Conservation (phyloP, 30 jellyfish, hydroid and myxozoan species). For the Pseudorhiza aurosa region DNA sequence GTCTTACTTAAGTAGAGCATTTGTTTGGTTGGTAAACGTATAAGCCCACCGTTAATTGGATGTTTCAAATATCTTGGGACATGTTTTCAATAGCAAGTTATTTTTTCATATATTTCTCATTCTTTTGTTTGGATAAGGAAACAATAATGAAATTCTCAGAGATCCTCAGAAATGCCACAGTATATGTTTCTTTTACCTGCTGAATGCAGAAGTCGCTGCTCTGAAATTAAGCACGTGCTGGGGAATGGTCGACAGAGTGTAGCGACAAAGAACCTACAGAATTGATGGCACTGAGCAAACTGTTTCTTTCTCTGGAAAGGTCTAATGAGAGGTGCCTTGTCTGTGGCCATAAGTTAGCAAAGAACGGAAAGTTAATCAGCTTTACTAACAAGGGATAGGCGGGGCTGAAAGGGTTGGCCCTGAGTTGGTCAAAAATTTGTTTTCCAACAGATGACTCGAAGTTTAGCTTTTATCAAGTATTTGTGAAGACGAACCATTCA, state of each 20-base stretch:
- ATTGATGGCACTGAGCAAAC: background rate
- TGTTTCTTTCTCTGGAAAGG: background rate
- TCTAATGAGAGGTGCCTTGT: background rate
- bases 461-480: background rate
- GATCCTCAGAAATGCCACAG: background rate
- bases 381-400: slow-evolving; percentile 4
- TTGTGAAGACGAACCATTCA: background rate
- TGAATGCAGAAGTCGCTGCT: slow-evolving; percentile 2
- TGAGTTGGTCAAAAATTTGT: background rate
- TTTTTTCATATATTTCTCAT: too few species aligned
- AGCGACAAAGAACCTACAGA: background rate
- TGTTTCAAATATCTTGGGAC: too few species aligned
- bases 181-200: background rate
- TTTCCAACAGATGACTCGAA: slow-evolving; percentile 6
- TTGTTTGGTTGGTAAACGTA: background rate
- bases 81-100: too few species aligned
- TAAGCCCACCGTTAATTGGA: too few species aligned
- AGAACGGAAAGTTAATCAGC: background rate
- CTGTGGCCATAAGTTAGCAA: background rate
- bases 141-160: background rate
- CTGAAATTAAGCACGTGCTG: slow-evolving; percentile 10
- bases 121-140: background rate
- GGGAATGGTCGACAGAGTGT: slow-evolving; percentile 1
- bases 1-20: background rate
- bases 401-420: background rate